Evolutionary conservation across 2,888 invertebrate species (phyloP), one percentile per base, ranked within the genome.

Genomic region (Nephrotoma guestfalica): DNA sequence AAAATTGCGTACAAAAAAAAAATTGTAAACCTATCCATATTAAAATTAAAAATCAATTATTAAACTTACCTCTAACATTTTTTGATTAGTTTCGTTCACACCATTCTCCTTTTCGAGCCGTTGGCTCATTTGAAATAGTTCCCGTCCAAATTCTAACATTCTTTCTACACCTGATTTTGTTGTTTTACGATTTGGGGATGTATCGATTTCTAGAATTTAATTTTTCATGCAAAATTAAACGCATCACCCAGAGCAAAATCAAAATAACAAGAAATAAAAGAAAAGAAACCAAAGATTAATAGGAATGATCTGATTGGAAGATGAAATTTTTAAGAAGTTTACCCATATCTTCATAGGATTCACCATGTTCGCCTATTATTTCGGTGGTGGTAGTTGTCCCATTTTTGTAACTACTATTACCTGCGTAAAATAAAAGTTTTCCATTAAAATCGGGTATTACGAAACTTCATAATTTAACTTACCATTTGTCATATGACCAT

Each of bases 121-220:
- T 90, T 96, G 96, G 91, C 97, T 97, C 95, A 98, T 96, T 89
- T 96, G 95, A 91, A 98, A 97, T 88, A 99, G 93, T 90, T 98
- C 98, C 89, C 96, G 94, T 30, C 99, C 99, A 92, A 98, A 99
- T 90, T 97, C 96, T 89, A 99, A 93, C 94, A 99, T 98, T 89
- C 97, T 95, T 92, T 98, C 97, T 88, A 98, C 96, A 11, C 97
- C 97, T 87, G 91, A 90, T 87, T 88, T 88, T 88, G 90, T 86
- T 83, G 86, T 90, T 89, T 90, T 92, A 87, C 90, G 90, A 83
- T 91, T 90, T 87, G 91, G 91, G 88, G 90, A 89, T 84, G 90
- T 88, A 88, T 92, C 92, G 41, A 91, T 90, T 88, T 91, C 91
- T 91, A 86, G 6, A 87, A 86, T 41, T 84, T 84, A 41, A 41